Conservation (phyloP, 2,113 vertebrate genomes). For the Cepphus grylle region DNA sequence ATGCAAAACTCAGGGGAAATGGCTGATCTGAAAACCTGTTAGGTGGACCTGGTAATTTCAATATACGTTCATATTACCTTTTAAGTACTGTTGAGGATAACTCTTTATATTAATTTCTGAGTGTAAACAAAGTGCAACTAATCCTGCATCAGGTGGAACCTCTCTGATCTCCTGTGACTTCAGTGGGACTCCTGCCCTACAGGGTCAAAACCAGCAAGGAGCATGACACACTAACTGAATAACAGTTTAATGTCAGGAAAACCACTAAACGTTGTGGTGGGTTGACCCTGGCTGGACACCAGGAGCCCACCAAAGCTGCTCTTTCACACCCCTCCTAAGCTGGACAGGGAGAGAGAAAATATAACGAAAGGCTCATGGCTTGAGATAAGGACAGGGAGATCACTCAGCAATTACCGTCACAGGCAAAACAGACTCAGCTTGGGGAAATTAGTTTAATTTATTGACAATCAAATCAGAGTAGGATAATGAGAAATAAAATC, state of each 20-base stretch:
- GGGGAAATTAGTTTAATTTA: not conserved
- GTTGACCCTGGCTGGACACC: not conserved
- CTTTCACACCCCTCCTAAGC: not conserved
- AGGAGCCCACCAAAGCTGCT: not conserved
- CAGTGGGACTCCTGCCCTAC: not conserved
- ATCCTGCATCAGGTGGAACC: not conserved
- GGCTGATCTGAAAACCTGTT: not conserved
- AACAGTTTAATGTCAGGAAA: not conserved
- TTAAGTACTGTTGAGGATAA: not conserved
- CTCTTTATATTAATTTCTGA: not conserved
- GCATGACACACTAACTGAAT: not conserved
- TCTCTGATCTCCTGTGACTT: not conserved
- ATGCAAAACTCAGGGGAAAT: not conserved
- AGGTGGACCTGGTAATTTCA: not conserved
- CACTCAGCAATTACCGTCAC: accelerated
- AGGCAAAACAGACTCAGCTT: not conserved
- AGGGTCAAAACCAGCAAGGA: not conserved
- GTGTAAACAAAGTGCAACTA: not conserved
- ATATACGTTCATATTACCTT: not conserved
- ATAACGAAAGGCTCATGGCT: not conserved
- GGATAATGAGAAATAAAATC: not conserved
- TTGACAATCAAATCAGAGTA: not conserved
- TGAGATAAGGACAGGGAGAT: not conserved
- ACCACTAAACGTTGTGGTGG: accelerated
- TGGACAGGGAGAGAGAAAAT: not conserved